Percentiles rank a stretch among this genome's conserved stretches.
These are phyloP conservation scores for Diglossa cyanea DNA, from an alignment of 2,797 vertebrate species.

Conservation along the genomic window DNA sequence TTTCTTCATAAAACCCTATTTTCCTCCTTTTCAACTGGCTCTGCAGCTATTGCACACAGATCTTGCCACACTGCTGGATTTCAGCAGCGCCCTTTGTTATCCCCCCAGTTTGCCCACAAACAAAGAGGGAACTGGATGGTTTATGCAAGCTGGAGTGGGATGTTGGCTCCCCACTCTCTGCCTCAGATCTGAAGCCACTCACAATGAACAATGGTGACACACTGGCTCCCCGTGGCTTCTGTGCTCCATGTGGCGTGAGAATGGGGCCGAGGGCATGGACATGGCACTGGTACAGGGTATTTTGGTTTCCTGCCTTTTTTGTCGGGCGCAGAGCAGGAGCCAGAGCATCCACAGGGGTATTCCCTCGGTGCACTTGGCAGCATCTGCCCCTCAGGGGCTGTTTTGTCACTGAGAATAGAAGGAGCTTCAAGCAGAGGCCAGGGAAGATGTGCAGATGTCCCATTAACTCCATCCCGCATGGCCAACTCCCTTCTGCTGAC, in stretches of 20 bases:
- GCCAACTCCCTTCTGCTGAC: background rate
- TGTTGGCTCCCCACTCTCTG: background rate
- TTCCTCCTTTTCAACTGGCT: background rate
- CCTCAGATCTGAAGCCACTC: conserved; percentile 30
- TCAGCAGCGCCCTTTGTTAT: conserved; percentile 18
- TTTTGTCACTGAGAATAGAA: conserved; percentile 21
- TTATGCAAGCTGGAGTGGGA: background rate
- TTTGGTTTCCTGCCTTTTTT: conserved; percentile 64
- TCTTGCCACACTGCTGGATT: conserved; percentile 21
- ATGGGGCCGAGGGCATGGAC: conserved; percentile 13
- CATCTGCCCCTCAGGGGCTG: conserved; percentile 9
- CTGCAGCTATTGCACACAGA: background rate
- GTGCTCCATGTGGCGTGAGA: background rate
- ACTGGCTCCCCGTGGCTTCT: background rate
- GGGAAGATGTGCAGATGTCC: background rate
- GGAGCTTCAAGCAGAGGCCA: background rate
- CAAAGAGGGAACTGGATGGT: conserved; percentile 15
- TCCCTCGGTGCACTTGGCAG: conserved; percentile 16
- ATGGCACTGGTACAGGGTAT: conserved; percentile 26
- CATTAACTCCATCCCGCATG: background rate
- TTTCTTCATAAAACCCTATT: background rate
- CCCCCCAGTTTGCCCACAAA: background rate
- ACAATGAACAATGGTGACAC: conserved; percentile 58
- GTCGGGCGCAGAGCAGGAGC: background rate
- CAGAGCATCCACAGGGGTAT: conserved; percentile 30